Evolutionary conservation across 2,113 vertebrate species (phyloP).

Genomic region (Tricholaema leucomelas): DNA sequence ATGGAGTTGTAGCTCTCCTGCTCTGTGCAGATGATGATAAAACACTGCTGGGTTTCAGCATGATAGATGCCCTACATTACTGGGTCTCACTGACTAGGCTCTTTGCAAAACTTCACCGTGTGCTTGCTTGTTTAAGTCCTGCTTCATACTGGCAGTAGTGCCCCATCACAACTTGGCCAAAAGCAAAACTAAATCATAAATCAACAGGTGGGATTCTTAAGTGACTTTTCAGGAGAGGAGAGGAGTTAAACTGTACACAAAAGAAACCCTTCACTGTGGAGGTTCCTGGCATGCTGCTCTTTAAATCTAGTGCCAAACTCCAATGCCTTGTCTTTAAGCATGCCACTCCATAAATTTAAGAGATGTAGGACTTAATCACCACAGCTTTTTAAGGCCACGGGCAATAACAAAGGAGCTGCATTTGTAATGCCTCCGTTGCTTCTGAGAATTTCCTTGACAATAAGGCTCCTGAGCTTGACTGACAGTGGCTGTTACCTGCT

Average conservation of each 20-base stretch:
- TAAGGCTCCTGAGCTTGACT: background rate
- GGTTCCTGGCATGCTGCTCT: background rate
- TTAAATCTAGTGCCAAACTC: background rate
- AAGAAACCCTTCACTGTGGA: background rate
- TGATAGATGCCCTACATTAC: background rate
- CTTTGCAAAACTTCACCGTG: background rate
- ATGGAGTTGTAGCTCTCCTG: background rate
- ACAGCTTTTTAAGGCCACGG: background rate
- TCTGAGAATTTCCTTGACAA: slow-evolving; percentile 1
- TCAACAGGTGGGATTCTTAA: background rate
- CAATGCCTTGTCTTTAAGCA: background rate
- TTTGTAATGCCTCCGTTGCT: background rate
- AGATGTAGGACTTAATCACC: background rate
- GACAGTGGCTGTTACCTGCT: slow-evolving; percentile 34
- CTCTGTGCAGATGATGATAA: background rate
- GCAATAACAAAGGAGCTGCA: background rate
- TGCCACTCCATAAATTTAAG: background rate
- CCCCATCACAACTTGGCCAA: background rate
- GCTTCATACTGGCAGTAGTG: slow-evolving; percentile 3
- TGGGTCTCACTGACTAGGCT: background rate
- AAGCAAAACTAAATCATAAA: background rate
- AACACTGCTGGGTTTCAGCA: background rate
- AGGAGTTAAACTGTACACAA: background rate
- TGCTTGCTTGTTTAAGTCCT: background rate
- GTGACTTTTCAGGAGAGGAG: background rate